A percentile compares a stretch with the other conserved stretches of the same genome.
These are phyloP conservation scores for Venustoraphidia nigricollis DNA, from an alignment of 2,888 invertebrate genomes.

Conservation along the genomic window DNA sequence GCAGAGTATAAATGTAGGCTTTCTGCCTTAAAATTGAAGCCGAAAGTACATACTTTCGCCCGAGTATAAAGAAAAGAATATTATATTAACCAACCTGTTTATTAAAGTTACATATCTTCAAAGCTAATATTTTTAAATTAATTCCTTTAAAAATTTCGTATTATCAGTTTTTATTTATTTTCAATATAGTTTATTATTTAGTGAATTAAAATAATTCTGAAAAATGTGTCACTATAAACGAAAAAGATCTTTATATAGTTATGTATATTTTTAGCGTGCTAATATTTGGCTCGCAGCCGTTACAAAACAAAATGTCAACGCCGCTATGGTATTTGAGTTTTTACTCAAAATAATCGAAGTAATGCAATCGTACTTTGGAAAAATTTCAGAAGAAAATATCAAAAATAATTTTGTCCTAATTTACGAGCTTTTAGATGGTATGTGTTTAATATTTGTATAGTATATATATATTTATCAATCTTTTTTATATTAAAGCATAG, in stretches of 20 bases:
- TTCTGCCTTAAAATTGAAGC: no score
- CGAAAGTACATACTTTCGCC: no score
- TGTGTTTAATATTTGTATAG: conserved; percentile 15
- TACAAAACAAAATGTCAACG: conserved; percentile 99
- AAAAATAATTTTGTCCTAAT: conserved; percentile 99
- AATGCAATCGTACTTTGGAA: conserved; percentile 99
- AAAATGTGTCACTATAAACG: neutral
- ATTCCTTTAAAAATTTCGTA: neutral
- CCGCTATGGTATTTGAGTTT: conserved; percentile 99
- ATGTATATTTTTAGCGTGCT: conserved; percentile 48
- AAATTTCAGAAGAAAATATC: conserved; percentile 98
- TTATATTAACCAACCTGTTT: no score
- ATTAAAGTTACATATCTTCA: no score
- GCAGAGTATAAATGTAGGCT: no score
- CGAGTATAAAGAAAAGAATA: no score
- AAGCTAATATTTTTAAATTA: no score
- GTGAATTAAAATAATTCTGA: neutral
- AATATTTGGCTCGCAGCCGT: conserved; percentile 99
- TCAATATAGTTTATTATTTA: no score
- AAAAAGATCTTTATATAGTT: neutral
- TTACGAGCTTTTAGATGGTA: conserved; percentile 95
- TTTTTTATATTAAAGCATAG: neutral
- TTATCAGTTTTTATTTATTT: neutral
- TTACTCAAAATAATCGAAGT: conserved; percentile 93
- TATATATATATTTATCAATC: no score